A percentile compares a stretch with the other conserved stretches of the same genome.
phyloP scores from a whole-genome alignment of 2,888 invertebrate genomes.

The Polylopha cassiicola region DNA sequence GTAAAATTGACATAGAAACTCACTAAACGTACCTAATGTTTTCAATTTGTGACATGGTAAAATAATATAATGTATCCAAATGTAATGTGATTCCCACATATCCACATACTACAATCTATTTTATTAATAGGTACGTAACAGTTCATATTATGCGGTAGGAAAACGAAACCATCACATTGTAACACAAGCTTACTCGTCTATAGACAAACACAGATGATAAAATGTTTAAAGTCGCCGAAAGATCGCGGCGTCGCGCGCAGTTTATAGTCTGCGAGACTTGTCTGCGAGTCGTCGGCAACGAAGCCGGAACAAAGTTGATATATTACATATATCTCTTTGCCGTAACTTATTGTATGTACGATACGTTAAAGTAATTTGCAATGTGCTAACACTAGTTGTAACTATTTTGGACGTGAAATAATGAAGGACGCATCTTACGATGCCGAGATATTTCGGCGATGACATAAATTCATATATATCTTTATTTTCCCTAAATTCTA shows the following conservation, averaged over 20 bases:
- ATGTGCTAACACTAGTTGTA: constrained; percentile 36
- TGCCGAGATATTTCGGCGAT: constrained; percentile 47
- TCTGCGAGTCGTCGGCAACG: constrained; percentile 29
- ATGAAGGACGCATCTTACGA: constrained; percentile 41
- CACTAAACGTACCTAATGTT: constrained; percentile 62
- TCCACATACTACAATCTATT: constrained; percentile 56
- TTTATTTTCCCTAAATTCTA: constrained; percentile 63
- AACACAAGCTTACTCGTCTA: constrained; percentile 72
- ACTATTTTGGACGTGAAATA: constrained; percentile 51
- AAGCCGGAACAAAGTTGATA: constrained; percentile 41
- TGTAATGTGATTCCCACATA: constrained; percentile 65
- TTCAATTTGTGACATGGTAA: constrained; percentile 55
- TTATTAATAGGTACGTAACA: constrained; percentile 61
- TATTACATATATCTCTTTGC: constrained; percentile 60
- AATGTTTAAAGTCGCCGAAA: constrained; percentile 49
- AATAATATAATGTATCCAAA: constrained; percentile 56
- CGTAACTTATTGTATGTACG: constrained; percentile 37
- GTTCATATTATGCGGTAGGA: constrained; percentile 70
- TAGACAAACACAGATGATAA: constrained; percentile 70
- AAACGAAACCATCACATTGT: constrained; percentile 74
- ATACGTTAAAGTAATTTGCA: constrained; percentile 19
- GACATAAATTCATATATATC: constrained; percentile 62
- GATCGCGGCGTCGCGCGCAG: constrained; percentile 40
- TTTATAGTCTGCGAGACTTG: constrained; percentile 68
- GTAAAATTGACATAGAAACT: constrained; percentile 52